phyloP scores from a whole-genome alignment of 1,140 invertebrate species.

The Listronotus bonariensis region DNA sequence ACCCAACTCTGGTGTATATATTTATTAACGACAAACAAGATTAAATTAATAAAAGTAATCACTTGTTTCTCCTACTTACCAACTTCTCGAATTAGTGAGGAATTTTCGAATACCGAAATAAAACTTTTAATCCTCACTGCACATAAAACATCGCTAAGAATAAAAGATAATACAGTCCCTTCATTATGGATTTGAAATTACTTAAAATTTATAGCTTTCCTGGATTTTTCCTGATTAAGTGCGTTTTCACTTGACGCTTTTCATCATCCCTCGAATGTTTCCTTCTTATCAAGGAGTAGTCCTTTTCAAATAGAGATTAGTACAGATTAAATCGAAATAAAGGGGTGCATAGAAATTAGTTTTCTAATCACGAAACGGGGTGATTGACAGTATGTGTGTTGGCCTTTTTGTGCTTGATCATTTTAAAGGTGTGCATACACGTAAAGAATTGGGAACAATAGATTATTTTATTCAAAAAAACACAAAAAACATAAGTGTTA shows the following conservation, averaged over 20 bases:
- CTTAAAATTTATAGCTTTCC: slow-evolving; percentile 20
- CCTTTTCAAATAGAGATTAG: slow-evolving; percentile 42
- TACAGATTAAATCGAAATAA: slow-evolving; percentile 44
- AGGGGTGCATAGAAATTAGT: slow-evolving; percentile 45
- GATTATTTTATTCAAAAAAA: no score
- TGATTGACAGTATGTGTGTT: slow-evolving; percentile 31
- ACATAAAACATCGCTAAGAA: not conserved
- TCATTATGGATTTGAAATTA: slow-evolving; percentile 7
- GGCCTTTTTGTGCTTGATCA: slow-evolving; percentile 3
- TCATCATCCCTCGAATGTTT: slow-evolving; percentile 24
- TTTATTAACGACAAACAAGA: no score
- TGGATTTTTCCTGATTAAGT: slow-evolving; percentile 31
- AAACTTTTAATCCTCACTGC: not conserved
- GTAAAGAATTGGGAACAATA: no score
- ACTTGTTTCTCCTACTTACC: no score
- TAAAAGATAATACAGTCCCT: slow-evolving; percentile 9
- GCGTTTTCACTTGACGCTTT: slow-evolving; percentile 22
- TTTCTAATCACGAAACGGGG: slow-evolving; percentile 32
- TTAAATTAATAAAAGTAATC: no score
- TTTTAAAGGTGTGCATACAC: slow-evolving; percentile 5
- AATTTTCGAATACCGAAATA: not conserved
- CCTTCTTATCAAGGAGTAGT: slow-evolving; percentile 25
- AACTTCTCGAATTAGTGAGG: not conserved
- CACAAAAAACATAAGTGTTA: no score
- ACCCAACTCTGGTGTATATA: no score